Percentiles rank a stretch among this genome's conserved stretches.
Evolutionary conservation across 2,113 vertebrate species (phyloP).

Genomic region (Chaetorhynchus papuensis): DNA sequence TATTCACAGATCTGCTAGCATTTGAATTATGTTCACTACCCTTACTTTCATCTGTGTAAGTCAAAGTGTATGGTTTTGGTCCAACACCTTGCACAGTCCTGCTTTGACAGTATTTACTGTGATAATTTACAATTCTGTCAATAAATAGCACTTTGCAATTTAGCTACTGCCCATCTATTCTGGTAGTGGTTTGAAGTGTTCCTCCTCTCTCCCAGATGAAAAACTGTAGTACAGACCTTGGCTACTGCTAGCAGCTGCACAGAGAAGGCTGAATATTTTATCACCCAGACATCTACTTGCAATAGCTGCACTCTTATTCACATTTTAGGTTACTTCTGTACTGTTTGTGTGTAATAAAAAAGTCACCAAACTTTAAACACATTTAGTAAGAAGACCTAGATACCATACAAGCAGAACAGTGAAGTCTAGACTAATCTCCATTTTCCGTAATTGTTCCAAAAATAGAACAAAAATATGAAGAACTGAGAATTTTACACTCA

Average conservation of each 20-base stretch:
- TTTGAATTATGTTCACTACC: constrained; percentile 8
- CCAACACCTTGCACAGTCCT: constrained; percentile 6
- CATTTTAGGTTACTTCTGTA: not conserved
- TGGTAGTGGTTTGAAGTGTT: not conserved
- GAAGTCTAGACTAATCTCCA: not conserved
- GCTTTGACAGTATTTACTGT: constrained; percentile 39
- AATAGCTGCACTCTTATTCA: not conserved
- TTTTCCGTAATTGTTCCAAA: not conserved
- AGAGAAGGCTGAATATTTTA: not conserved
- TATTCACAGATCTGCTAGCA: not conserved
- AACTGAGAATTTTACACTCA: not conserved
- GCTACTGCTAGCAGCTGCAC: not conserved
- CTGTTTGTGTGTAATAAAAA: not conserved
- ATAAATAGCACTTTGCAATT: constrained; percentile 14
- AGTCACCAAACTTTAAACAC: not conserved
- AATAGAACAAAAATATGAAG: not conserved
- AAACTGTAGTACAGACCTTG: constrained; percentile 44
- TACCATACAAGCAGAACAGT: not conserved
- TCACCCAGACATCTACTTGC: not conserved
- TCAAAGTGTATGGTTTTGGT: not conserved
- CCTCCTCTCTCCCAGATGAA: constrained; percentile 22
- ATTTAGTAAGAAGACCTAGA: not conserved
- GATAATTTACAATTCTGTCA: constrained; percentile 53
- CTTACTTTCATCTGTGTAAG: constrained; percentile 34
- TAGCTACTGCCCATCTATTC: constrained; percentile 27